Evolutionary conservation across 2,888 invertebrate species (phyloP).

Genomic region (Drosophila demipolita): DNA sequence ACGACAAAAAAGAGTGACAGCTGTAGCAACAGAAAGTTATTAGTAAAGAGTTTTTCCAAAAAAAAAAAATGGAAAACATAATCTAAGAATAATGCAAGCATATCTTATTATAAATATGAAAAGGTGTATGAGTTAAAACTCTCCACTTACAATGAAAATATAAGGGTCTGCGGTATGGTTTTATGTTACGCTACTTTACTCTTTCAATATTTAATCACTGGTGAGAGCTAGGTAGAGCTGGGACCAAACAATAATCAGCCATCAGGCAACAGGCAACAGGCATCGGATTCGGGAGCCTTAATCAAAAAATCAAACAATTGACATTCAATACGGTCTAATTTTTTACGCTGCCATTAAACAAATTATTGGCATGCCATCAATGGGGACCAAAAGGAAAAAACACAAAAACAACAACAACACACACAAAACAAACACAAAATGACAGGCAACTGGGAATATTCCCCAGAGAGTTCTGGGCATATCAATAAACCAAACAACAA

Average conservation of each 20-base stretch:
- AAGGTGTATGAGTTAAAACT: constrained; percentile 29
- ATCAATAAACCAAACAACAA: constrained; percentile 76
- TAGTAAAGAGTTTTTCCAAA: constrained; percentile 10
- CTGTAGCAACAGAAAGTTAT: constrained; percentile 44
- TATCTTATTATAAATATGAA: constrained; percentile 1
- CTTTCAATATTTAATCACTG: constrained; percentile 80
- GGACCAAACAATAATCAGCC: constrained; percentile 40
- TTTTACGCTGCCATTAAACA: constrained; percentile 82
- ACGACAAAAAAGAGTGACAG: constrained; percentile 51
- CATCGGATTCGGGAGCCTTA: constrained; percentile 49
- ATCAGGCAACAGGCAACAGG: constrained; percentile 16
- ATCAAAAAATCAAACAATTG: constrained; percentile 83
- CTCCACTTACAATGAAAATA: constrained; percentile 37
- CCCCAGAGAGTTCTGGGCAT: constrained; percentile 55
- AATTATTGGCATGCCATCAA: constrained; percentile 74
- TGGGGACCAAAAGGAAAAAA: not conserved
- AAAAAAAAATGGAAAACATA: constrained; percentile 3
- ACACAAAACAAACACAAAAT: constrained; percentile 56
- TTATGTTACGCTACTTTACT: constrained; percentile 72
- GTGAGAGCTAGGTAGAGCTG: constrained; percentile 25
- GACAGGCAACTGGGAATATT: constrained; percentile 47
- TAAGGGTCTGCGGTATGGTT: constrained; percentile 29
- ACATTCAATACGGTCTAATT: constrained; percentile 84
- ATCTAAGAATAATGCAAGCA: constrained; percentile 26
- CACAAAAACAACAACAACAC: constrained; percentile 7